phyloP scores from a whole-genome alignment of 2,888 invertebrate species.

The Branchellion lobata region DNA sequence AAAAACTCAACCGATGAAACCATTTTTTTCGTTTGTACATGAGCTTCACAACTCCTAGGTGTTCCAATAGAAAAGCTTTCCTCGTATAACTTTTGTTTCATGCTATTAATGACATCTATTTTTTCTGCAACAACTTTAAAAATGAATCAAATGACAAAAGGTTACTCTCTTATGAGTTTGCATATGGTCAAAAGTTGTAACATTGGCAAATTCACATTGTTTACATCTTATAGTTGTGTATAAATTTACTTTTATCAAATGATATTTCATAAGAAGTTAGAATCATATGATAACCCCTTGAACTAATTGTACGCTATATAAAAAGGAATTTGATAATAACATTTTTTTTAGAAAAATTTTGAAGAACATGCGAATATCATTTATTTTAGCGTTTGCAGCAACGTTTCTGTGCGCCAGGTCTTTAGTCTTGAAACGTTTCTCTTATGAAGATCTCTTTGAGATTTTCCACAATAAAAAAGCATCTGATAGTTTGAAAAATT shows the following conservation, averaged over 20 bases:
- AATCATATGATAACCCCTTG: no score
- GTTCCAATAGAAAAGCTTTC: neutral
- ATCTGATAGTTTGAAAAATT: neutral
- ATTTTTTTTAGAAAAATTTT: no score
- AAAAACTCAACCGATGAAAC: neutral
- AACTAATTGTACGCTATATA: no score
- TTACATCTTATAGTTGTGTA: no score
- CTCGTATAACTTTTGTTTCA: neutral
- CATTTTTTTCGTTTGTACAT: neutral
- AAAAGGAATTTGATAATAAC: no score
- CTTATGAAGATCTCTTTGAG: neutral
- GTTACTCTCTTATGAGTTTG: no score
- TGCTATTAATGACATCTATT: neutral
- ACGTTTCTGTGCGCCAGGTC: neutral
- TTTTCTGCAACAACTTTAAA: no score
- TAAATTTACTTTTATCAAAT: conserved; percentile 17
- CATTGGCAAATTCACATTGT: no score
- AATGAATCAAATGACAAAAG: no score
- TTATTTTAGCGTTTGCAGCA: conserved; percentile 13
- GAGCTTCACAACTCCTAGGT: neutral
- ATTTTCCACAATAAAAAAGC: neutral
- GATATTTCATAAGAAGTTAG: neutral
- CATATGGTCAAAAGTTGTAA: no score
- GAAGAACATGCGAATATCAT: neutral
- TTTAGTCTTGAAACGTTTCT: neutral